These are phyloP conservation scores for Dorcus hopei DNA, from an alignment of 2,888 invertebrate species.

Conservation along the genomic window DNA sequence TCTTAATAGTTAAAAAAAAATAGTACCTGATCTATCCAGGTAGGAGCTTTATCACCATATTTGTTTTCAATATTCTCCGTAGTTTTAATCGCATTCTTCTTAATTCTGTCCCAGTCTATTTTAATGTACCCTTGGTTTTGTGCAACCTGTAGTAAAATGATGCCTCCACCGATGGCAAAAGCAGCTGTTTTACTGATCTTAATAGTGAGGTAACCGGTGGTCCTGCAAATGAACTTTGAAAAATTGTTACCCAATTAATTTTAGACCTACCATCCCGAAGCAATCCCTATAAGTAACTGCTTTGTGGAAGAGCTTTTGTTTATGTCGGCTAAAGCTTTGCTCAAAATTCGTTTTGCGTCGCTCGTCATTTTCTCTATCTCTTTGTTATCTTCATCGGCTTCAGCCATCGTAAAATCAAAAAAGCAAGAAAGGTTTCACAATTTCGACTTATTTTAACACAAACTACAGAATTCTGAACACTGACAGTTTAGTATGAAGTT, in stretches of 20 bases:
- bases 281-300: constrained; percentile 76
- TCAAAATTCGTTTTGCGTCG: constrained; percentile 12
- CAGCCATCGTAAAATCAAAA: no score
- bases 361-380: constrained; percentile 10
- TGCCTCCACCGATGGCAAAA: constrained; percentile 54
- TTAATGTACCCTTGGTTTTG: constrained; percentile 57
- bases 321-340: constrained; percentile 44
- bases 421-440: no score
- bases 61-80: constrained; percentile 11
- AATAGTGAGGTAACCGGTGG: constrained; percentile 55
- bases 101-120: constrained; percentile 43
- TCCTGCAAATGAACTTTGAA: constrained; percentile 40
- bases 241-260: not conserved
- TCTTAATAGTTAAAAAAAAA: not conserved
- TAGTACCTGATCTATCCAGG: constrained; percentile 14
- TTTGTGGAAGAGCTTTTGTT: constrained; percentile 76
- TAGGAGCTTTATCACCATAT: not conserved
- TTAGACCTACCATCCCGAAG: constrained; percentile 73
- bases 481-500: no score
- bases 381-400: not conserved
- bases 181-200: constrained; percentile 58
- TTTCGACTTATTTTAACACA: no score
- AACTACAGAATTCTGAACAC: no score
- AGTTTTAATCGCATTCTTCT: constrained; percentile 12
- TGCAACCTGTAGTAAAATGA: constrained; percentile 55